A percentile compares a stretch with the other conserved stretches of the same genome.
Evolutionary conservation across 2,797 vertebrate species (phyloP).

Genomic region (Tapirus indicus): DNA sequence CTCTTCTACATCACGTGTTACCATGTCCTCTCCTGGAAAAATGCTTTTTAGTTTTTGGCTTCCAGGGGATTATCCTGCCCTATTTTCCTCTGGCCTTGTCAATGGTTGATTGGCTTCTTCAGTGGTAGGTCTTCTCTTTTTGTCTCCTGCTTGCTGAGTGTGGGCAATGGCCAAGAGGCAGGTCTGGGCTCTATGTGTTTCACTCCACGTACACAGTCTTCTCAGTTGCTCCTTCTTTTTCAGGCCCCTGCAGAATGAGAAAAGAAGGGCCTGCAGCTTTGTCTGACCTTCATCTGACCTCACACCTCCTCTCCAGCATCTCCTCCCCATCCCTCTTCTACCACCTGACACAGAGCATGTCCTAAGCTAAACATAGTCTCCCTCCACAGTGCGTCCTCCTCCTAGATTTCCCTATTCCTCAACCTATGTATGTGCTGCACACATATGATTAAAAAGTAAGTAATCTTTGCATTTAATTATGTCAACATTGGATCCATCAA

Average conservation of each 20-base stretch:
- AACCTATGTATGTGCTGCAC: too few species aligned
- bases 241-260: not conserved
- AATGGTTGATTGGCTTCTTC: too few species aligned
- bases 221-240: fast-evolving
- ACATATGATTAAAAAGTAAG: not conserved
- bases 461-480: not conserved
- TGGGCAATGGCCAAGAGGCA: fast-evolving
- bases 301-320: fast-evolving
- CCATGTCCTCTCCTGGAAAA: not conserved
- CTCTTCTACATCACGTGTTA: not conserved
- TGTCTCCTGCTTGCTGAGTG: not conserved
- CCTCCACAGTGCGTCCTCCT: not conserved
- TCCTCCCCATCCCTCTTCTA: not conserved
- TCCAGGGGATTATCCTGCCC: not conserved
- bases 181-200: not conserved
- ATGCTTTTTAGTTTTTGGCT: not conserved
- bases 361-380: not conserved
- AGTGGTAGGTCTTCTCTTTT: fast-evolving
- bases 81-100: not conserved
- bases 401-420: not conserved
- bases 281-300: not conserved
- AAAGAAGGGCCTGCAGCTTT: fast-evolving
- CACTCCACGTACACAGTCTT: fast-evolving
- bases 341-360: fast-evolving
- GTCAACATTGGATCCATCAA: not conserved